A percentile compares a stretch with the other conserved stretches of the same genome.
Conservation (phyloP, 2,797 vertebrate species). For the Anguilla anguilla region DNA sequence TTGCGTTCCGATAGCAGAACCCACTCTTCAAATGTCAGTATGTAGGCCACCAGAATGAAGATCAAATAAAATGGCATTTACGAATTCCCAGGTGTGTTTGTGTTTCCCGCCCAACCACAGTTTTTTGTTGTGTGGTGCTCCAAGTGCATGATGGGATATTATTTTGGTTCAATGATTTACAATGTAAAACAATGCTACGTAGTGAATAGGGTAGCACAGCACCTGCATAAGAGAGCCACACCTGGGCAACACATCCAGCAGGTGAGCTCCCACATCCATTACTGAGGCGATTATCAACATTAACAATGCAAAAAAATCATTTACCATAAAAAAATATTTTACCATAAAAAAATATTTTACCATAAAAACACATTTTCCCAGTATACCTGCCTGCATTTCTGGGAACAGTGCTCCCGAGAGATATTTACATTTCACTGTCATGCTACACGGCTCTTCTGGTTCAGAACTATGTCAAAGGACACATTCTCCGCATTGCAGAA, state of each 20-base stretch:
- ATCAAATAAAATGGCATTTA: background rate
- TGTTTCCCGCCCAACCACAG: background rate
- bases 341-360: background rate
- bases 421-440: background rate
- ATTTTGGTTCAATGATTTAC: background rate
- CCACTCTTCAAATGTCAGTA: background rate
- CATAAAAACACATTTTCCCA: background rate
- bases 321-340: background rate
- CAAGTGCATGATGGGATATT: background rate
- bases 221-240: background rate
- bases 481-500: slow-evolving; percentile 56
- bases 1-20: background rate
- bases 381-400: background rate
- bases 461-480: slow-evolving; percentile 30
- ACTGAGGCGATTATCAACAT: background rate
- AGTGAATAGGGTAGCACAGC: background rate
- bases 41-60: background rate
- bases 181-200: background rate
- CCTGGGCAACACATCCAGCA: background rate
- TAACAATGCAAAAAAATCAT: background rate
- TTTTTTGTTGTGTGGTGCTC: background rate
- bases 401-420: background rate
- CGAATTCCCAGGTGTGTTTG: background rate
- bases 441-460: background rate
- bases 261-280: background rate